Conservation (phyloP, 92 coral and sea anemone species). For the Porites evermanni region DNA sequence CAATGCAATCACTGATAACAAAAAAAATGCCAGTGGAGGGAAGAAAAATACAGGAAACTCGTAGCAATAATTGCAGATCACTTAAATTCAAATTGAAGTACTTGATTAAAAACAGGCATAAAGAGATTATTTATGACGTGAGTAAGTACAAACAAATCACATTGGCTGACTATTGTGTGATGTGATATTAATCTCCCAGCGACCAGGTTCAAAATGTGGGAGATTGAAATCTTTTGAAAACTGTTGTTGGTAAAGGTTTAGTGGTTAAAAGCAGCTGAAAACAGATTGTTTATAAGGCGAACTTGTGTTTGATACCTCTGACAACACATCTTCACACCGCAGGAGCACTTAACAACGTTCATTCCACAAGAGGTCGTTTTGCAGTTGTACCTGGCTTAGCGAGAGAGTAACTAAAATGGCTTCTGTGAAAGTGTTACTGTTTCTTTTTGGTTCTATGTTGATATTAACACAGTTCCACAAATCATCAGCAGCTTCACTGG, state of each 20-base stretch:
- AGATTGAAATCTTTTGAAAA: slow-evolving; percentile 8
- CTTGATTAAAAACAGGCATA: slow-evolving; percentile 10
- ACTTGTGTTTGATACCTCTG: slow-evolving; percentile 12
- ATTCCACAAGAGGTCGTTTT: background rate
- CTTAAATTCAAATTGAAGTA: background rate
- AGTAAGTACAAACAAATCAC: slow-evolving; percentile 10
- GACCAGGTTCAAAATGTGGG: slow-evolving; percentile 9
- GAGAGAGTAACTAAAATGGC: slow-evolving; percentile 1
- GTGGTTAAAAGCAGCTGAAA: slow-evolving; percentile 46
- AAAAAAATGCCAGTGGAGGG: background rate
- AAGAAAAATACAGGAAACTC: background rate
- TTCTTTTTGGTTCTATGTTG: slow-evolving; percentile 8
- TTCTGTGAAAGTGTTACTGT: slow-evolving; percentile 20
- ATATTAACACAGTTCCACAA: slow-evolving; percentile 10
- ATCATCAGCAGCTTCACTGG: slow-evolving; percentile 13
- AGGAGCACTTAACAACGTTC: background rate
- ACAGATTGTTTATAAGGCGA: slow-evolving; percentile 22
- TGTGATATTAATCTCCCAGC: slow-evolving; percentile 35
- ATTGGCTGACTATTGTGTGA: slow-evolving; percentile 45
- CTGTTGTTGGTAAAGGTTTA: slow-evolving; percentile 9
- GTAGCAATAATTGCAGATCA: background rate
- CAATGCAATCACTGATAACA: background rate
- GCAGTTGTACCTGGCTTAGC: background rate
- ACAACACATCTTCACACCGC: slow-evolving; percentile 1
- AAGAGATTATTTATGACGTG: slow-evolving; percentile 29